Evolutionary conservation across 1,140 invertebrate species (phyloP).

Genomic region (Dryas iulia): DNA sequence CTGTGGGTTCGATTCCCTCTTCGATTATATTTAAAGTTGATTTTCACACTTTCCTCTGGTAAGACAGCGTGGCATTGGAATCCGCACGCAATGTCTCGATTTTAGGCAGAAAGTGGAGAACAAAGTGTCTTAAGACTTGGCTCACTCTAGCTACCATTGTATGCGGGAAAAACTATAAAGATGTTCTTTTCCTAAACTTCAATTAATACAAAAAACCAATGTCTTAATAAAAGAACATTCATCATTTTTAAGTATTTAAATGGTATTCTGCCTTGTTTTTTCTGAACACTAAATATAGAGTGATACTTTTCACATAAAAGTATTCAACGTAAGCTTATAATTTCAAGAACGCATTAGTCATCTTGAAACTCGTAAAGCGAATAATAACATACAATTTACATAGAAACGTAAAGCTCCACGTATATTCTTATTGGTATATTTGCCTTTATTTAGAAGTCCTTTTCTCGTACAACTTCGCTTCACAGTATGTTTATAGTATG

Average conservation of each 20-base stretch:
- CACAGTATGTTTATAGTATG: constrained; percentile 2
- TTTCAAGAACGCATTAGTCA: constrained; percentile 6
- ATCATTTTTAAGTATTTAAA: not conserved
- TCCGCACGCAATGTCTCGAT: no score
- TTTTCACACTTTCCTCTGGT: no score
- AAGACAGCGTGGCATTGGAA: no score
- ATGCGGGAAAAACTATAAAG: no score
- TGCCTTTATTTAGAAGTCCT: not conserved
- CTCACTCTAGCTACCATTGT: no score
- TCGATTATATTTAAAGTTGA: no score
- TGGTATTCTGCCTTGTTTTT: not conserved
- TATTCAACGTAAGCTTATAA: not conserved
- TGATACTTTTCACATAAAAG: not conserved
- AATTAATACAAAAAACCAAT: no score
- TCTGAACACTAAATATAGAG: not conserved
- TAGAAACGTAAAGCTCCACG: not conserved
- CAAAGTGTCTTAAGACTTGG: no score
- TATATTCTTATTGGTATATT: not conserved
- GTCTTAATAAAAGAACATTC: not conserved
- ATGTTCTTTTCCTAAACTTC: no score
- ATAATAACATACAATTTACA: constrained; percentile 6
- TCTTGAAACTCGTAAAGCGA: not conserved
- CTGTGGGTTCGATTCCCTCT: no score
- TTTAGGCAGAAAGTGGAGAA: no score
- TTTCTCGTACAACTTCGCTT: not conserved